Conservation (phyloP, 2,797 vertebrate species). For the Arctocebus calabarensis region DNA sequence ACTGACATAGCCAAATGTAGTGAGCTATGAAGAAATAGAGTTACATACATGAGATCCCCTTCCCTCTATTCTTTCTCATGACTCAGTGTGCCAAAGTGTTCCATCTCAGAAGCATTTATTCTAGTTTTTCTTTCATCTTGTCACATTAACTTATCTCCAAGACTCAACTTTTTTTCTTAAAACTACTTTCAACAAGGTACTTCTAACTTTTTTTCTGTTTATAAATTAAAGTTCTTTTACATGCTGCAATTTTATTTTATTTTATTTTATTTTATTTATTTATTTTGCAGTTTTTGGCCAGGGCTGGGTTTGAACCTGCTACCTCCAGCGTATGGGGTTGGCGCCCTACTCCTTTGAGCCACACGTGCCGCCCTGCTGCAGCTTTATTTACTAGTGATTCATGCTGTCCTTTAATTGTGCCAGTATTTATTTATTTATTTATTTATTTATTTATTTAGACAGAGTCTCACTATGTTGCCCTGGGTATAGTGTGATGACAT, state of each 20-base stretch:
- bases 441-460: too few relatives aligned
- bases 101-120: neutral
- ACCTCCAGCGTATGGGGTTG: too few relatives aligned
- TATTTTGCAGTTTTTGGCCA: too few relatives aligned
- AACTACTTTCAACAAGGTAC: neutral
- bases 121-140: neutral
- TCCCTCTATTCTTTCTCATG: accelerated
- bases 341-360: too few relatives aligned
- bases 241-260: neutral
- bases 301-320: too few relatives aligned
- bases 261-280: too few relatives aligned
- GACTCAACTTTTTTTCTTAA: neutral
- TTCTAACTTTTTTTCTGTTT: neutral
- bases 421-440: neutral
- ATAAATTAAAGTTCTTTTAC: neutral
- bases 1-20: neutral
- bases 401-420: neutral
- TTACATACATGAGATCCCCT: accelerated
- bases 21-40: neutral
- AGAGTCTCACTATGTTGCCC: too few relatives aligned
- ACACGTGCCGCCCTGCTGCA: too few relatives aligned
- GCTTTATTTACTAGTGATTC: conserved; percentile 6
- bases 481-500: too few relatives aligned
- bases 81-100: neutral
- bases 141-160: neutral